Evolutionary conservation across 2,113 vertebrate genomes (phyloP).

Genomic region (Rutilus rutilus): DNA sequence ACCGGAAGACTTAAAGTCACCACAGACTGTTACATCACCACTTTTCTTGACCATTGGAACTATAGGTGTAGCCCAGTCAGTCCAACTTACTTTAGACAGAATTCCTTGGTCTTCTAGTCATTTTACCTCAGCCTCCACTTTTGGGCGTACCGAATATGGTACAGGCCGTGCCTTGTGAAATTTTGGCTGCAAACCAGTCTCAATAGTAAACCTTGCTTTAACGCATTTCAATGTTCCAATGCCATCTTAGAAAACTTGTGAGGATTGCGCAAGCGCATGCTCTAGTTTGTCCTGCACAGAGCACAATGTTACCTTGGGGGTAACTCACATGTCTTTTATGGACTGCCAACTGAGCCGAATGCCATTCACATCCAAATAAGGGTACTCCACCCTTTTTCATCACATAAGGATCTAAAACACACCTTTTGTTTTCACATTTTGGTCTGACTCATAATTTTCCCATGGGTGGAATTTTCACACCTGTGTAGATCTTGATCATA

Average conservation of each 20-base stretch:
- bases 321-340: not conserved
- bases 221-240: not conserved
- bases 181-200: not conserved
- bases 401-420: not conserved
- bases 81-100: not conserved
- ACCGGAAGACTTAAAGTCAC: conserved; percentile 11
- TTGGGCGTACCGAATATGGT: not conserved
- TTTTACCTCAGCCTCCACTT: not conserved
- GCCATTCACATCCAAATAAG: not conserved
- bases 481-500: conserved; percentile 40
- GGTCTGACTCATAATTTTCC: conserved; percentile 18
- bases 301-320: not conserved
- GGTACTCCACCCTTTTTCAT: not conserved
- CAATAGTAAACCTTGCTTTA: not conserved
- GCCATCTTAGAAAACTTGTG: not conserved
- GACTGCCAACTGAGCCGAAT: not conserved
- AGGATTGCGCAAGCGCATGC: not conserved
- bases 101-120: not conserved
- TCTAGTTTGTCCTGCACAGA: not conserved
- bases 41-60: not conserved
- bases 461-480: conserved; percentile 1
- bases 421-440: not conserved
- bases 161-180: not conserved
- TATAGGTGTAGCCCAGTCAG: not conserved
- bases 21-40: not conserved